phyloP scores from a whole-genome alignment of 2,888 invertebrate species.

The Miltochrista miniata region DNA sequence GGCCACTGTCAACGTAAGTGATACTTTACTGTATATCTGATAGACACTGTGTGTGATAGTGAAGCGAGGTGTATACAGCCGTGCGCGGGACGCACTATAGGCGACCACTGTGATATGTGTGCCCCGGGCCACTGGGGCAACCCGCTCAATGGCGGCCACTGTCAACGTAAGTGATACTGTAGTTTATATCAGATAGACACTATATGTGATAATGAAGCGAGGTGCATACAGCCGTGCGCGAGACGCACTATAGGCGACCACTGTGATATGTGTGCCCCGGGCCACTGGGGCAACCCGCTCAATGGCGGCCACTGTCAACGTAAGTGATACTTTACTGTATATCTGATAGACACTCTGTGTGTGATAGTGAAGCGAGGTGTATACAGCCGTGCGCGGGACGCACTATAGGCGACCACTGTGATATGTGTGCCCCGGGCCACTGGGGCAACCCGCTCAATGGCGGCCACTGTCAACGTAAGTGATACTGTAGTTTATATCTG shows the following conservation, averaged over 20 bases:
- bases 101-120: constrained; percentile 94
- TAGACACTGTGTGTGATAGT: background rate
- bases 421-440: constrained; percentile 94
- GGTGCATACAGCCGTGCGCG: constrained; percentile 91
- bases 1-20: constrained; percentile 91
- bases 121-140: constrained; percentile 96
- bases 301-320: constrained; percentile 96
- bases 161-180: constrained; percentile 85
- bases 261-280: constrained; percentile 94
- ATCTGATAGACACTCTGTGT: background rate
- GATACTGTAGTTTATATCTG: constrained; percentile 54
- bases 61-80: constrained; percentile 87
- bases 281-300: constrained; percentile 97
- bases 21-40: background rate
- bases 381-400: constrained; percentile 92
- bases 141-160: constrained; percentile 97
- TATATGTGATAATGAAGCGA: constrained; percentile 70
- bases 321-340: constrained; percentile 56
- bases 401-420: constrained; percentile 94
- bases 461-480: constrained; percentile 92
- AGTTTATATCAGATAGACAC: constrained; percentile 93
- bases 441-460: constrained; percentile 98
- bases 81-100: constrained; percentile 93
- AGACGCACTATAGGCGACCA: constrained; percentile 93
- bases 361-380: constrained; percentile 74